Evolutionary conservation across 35 echinoderm and acorn worm genomes (phyloP), one percentile per base, ranked within the genome.

Genomic region (Stichopus chloronotus): DNA sequence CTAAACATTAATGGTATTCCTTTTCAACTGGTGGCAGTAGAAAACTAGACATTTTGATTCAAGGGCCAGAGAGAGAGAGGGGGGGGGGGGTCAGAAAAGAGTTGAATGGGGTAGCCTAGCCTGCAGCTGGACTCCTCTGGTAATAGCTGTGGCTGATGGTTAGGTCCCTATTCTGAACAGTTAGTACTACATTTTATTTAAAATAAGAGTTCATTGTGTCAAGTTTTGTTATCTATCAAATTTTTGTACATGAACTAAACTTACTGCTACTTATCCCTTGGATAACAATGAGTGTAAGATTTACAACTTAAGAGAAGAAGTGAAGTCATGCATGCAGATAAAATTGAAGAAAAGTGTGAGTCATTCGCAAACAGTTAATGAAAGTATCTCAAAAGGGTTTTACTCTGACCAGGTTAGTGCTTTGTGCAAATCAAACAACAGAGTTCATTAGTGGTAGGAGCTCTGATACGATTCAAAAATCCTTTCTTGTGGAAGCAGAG

Each of bases 271-370:
- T 76, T 17, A 76, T 76, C 4, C 72, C 72, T 76, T 11, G 4
- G 65, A 71, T 71, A 71, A n/a, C 1, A 71, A 71, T 71, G 11
- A 71, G 65, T 13, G 65, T 17, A 8, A 76, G 16, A 76, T 76
- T 76, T 0, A 76, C 8, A 76, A 76, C 72, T 5, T 11, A 17
- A 17, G 16, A 76, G 72, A 76, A 76, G 72, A 76, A 76, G 72
- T 76, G 72, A 76, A 76, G 21, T 19, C 68, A 16, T n/a, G n/a
- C n/a, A n/a, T n/a, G 72, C 65, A 2, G 65, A n/a, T 2, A n/a
- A 71, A 71, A 71, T n/a, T 71, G n/a, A 71, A 71, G 65, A 71
- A n/a, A 71, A 71, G 65, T 71, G 65, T 13, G 65, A 71, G 65
- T 71, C 65, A 71, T 71, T 11, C n/a, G 65, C 4, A 71, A n/a